Base-by-base conservation (phyloP, 2,888 invertebrate genomes). In the Catocala fraxini region DNA sequence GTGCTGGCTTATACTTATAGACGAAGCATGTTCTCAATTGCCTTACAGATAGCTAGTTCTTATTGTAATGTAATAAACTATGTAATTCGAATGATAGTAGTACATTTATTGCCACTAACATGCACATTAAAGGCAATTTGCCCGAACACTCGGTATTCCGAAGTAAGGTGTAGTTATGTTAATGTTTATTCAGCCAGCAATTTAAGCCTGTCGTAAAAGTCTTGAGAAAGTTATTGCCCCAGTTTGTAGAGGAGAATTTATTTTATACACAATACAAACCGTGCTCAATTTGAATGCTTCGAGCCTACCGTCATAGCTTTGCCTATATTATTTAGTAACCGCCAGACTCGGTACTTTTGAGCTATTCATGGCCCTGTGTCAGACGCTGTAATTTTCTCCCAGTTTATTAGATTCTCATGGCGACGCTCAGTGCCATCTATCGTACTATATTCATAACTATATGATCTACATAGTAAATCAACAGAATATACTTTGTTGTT, bases 181-280 rank as follows among this genome's bases (percentile, higher is more conserved):
- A 80, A 81, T 80, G 82, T 84, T 79, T 78, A 75, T 75, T 70
- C 49, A 66, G 70, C 71, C 79, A 79, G 73, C 80, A 75, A 63
- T 76, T 76, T 67, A 60, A 71, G 72, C 56, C 65, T 59, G 71
- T 68, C 81, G 78, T 83, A 81, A 85, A 81, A 75, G 76, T 79
- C 79, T 57, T 68, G 65, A 67, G 65, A 71, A 75, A 82, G 78
- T 82, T 80, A 85, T 71, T 70, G 66, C 65, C 56, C 57, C 75
- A 78, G 72, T 80, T 82, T 77, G 72, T 73, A 71, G 63, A 65
- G 66, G 68, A 67, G 68, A 73, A 77, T 80, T 80, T 80, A 75
- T 79, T 75, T 74, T 72, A 73, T 66, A 65, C 68, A 56, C 33
- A 60, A 60, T 63, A 65, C 56, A 63, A 65, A 62, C 62, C 53